Evolutionary conservation across 2,888 invertebrate genomes (phyloP), one percentile per base, ranked within the genome.

Genomic region (Omphaloscelis lunosa): DNA sequence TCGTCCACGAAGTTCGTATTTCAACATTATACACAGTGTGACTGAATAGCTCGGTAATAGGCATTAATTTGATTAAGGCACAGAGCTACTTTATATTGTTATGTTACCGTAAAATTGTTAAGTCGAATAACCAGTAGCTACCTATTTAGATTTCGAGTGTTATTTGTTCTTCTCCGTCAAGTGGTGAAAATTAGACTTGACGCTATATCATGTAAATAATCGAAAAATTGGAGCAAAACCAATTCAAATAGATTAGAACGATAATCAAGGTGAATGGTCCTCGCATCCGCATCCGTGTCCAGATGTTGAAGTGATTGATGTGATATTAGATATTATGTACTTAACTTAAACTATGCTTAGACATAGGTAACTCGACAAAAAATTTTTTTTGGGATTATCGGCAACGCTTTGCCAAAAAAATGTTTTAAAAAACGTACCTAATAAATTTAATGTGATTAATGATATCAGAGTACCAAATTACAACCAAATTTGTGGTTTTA

Each of bases 61-160:
- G 62, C 80, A 77, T 80, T 86, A 85, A 86, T 86, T 80, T 71
- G 70, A 86, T 85, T 75, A 86, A 77, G 56, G 53, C 71, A 67
- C 63, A 66, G 51, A 71, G 66, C 72, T 66, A 70, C 70, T 74
- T 77, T 72, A 73, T 72, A 73, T 82, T 72, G 56, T 68, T 67
- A 69, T 45, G 59, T 71, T 56, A 61, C 29, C 27, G n/a, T 65
- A 34, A 67, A 72, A 66, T 75, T 75, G 41, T 62, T 65, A 48
- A 53, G 23, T 63, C n/a, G 20, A 58, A 34, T 58, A 65, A 82
- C 34, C 51, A 58, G 67, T 45, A 51, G 17, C 27, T 59, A 68
- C 23, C 27, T 59, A 68, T 69, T 77, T 53, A 34, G 48, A 48
- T 48, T 17, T 48, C 1, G 45, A 29, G 45, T 75, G 53, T 61